Percentiles rank a stretch among this genome's conserved stretches.
phyloP scores from a whole-genome alignment of 2,797 vertebrate genomes.

The Hipposideros larvatus region DNA sequence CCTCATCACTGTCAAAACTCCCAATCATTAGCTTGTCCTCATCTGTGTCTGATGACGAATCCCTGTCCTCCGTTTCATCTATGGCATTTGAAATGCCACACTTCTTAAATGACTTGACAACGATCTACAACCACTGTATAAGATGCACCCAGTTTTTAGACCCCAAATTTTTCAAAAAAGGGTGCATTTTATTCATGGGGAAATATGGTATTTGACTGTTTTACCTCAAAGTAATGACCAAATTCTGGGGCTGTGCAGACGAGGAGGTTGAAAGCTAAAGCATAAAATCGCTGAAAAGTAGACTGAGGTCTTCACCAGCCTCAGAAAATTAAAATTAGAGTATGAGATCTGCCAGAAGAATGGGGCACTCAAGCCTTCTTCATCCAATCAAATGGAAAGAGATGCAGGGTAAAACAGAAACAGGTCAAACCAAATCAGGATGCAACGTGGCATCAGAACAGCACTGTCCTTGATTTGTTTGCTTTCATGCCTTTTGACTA shows the following conservation, averaged over 20 bases:
- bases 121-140: too few relatives aligned
- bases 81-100: too few relatives aligned
- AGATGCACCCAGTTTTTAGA: too few relatives aligned
- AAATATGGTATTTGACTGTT: background rate
- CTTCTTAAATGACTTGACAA: too few relatives aligned
- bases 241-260: background rate
- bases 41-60: too few relatives aligned
- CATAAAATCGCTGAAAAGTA: background rate
- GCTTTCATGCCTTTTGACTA: background rate
- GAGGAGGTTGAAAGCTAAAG: background rate
- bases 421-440: background rate
- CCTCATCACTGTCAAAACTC: too few relatives aligned
- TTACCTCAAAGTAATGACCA: background rate
- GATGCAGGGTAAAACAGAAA: background rate
- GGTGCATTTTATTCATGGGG: too few relatives aligned
- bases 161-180: too few relatives aligned
- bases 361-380: background rate
- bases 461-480: background rate
- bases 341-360: background rate
- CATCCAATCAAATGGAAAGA: background rate
- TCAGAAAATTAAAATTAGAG: background rate
- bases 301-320: background rate
- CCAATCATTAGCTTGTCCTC: too few relatives aligned
- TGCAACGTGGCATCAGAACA: background rate
- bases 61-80: too few relatives aligned